Evolutionary conservation across 2,113 vertebrate species (phyloP).

Genomic region (Boleophthalmus pectinirostris): DNA sequence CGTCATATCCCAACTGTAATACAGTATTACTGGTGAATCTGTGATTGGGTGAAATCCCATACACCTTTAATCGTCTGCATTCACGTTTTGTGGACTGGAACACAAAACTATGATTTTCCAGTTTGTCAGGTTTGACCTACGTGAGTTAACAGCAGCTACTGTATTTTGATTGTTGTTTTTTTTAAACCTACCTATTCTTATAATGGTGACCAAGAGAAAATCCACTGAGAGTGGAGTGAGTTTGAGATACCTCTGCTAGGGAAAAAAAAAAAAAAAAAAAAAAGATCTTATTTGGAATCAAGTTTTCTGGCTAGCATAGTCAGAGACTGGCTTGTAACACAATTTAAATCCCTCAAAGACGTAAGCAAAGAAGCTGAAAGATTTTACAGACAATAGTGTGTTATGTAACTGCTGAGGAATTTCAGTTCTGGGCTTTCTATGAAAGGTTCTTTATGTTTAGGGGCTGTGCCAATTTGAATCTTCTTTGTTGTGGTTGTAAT

Average conservation of each 20-base stretch:
- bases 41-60: conserved; percentile 50
- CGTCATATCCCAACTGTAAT: conserved; percentile 35
- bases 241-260: conserved; percentile 53
- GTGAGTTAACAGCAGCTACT: neutral
- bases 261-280: conserved; percentile 61
- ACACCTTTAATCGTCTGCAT: conserved; percentile 43
- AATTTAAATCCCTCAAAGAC: conserved; percentile 40
- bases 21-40: conserved; percentile 45
- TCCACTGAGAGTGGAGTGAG: conserved; percentile 35
- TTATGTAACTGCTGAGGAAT: conserved; percentile 38
- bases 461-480: neutral
- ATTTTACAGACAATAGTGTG: conserved; percentile 22
- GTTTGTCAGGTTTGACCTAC: neutral
- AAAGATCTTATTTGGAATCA: conserved; percentile 46
- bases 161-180: neutral
- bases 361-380: conserved; percentile 33
- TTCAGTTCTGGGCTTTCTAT: neutral
- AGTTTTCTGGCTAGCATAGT: conserved; percentile 50
- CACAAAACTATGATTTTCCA: neutral
- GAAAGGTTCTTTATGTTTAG: neutral
- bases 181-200: neutral
- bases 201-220: neutral
- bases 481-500: neutral
- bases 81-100: neutral
- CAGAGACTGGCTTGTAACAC: conserved; percentile 29